Conservation (phyloP, 2,113 vertebrate genomes). For the Melanocharis versteri region DNA sequence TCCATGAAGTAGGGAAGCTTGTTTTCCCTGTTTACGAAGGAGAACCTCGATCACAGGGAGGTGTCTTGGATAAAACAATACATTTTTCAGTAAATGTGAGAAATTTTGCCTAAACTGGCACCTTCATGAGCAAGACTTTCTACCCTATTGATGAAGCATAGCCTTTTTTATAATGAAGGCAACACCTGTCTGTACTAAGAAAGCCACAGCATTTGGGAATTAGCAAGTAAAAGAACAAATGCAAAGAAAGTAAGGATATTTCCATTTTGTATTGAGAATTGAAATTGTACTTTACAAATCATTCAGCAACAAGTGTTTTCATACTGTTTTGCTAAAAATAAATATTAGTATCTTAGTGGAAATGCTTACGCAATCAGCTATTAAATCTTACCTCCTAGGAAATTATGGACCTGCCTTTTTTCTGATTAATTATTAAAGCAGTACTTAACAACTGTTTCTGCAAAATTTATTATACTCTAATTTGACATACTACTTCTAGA, state of each 20-base stretch:
- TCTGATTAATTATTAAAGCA: constrained; percentile 3
- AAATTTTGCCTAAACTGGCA: background rate
- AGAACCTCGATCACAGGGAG: background rate
- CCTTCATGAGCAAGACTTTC: background rate
- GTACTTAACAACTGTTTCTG: background rate
- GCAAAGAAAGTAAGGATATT: background rate
- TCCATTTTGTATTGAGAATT: background rate
- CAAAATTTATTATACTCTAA: background rate
- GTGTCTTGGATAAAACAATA: background rate
- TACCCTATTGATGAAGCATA: background rate
- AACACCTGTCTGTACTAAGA: background rate
- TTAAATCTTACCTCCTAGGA: background rate
- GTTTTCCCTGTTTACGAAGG: background rate
- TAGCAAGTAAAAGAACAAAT: background rate
- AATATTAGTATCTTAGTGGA: background rate
- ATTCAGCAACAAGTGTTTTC: background rate
- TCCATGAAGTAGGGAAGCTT: background rate
- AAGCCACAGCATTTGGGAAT: background rate
- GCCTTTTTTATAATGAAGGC: background rate
- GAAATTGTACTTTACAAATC: background rate
- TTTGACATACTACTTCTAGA: background rate
- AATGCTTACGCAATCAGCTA: background rate
- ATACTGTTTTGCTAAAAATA: background rate
- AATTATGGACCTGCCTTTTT: background rate
- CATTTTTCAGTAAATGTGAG: background rate